Percentiles rank a stretch among this genome's conserved stretches.
phyloP scores from a whole-genome alignment of 2,113 vertebrate genomes.

The Ctenomys sociabilis region DNA sequence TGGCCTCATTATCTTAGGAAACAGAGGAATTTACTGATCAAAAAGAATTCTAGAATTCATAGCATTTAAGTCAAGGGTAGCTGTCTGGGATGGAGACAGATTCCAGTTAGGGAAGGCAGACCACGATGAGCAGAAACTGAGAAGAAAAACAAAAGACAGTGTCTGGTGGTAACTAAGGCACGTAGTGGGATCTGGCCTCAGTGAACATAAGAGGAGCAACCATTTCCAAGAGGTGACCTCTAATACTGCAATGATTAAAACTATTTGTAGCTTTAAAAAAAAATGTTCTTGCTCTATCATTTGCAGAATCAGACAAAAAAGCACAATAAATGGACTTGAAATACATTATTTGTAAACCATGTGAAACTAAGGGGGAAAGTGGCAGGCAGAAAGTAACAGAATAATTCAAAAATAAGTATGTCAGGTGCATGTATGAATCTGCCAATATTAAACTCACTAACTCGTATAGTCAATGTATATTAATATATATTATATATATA shows the following conservation, averaged over 20 bases:
- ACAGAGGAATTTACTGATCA: neutral
- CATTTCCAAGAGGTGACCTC: neutral
- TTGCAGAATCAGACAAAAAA: slow-evolving; percentile 31
- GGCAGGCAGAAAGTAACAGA: neutral
- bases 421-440: neutral
- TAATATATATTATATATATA: neutral
- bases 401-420: neutral
- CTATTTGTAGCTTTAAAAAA: neutral
- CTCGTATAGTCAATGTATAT: neutral
- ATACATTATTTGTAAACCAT: neutral
- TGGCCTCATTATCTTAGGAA: neutral
- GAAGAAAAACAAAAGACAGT: neutral
- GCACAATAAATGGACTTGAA: neutral
- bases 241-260: neutral
- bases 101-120: neutral
- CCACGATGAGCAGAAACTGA: neutral
- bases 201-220: neutral
- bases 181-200: neutral
- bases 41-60: neutral
- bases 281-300: neutral
- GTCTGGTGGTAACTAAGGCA: neutral
- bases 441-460: neutral
- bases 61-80: neutral
- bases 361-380: neutral
- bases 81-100: neutral